A percentile compares a stretch with the other conserved stretches of the same genome.
Conservation (phyloP, 2,113 vertebrate genomes). For the Otocyon megalotis region DNA sequence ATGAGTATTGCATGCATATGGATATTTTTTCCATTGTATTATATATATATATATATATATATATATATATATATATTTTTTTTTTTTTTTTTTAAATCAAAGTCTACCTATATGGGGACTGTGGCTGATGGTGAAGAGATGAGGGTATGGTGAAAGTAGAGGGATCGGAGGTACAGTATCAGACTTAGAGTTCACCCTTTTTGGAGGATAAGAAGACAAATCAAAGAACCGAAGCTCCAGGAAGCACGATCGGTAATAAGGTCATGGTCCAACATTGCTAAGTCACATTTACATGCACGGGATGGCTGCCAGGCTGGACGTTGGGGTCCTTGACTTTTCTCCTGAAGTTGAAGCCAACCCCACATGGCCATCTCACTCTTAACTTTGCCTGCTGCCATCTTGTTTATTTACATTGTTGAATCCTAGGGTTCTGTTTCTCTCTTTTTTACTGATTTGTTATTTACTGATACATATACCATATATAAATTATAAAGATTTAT, state of each 20-base stretch:
- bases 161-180: neutral
- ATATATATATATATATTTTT: too few relatives aligned
- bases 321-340: neutral
- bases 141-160: neutral
- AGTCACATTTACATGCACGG: neutral
- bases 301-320: neutral
- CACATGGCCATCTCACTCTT: neutral
- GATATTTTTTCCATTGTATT: neutral
- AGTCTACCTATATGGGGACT: neutral
- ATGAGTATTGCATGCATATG: neutral
- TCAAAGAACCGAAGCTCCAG: neutral
- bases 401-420: neutral
- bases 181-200: neutral
- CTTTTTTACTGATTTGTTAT: neutral
- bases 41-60: too few relatives aligned
- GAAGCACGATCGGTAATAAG: neutral
- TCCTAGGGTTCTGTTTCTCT: neutral
- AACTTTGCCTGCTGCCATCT: neutral
- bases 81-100: neutral
- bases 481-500: too few relatives aligned
- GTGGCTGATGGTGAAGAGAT: neutral
- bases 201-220: neutral
- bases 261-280: neutral
- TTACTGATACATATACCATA: neutral
- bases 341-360: neutral